Conservation (phyloP, 2,797 vertebrate genomes). For the Hoplostethus mediterraneus region DNA sequence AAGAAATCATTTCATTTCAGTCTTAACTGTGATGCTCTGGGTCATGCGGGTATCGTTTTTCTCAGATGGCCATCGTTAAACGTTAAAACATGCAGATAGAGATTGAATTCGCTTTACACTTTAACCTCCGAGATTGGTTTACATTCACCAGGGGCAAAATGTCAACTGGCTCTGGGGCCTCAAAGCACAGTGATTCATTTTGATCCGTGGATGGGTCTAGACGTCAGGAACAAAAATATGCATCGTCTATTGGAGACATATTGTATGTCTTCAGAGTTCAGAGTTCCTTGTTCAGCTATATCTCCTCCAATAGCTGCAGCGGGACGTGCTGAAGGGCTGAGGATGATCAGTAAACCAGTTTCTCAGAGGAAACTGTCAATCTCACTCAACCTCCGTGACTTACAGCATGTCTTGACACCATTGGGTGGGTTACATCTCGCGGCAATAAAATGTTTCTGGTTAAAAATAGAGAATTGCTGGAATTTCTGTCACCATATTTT, state of each 20-base stretch:
- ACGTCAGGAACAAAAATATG: conserved; percentile 30
- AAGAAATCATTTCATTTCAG: not conserved
- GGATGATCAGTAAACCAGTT: conserved; percentile 20
- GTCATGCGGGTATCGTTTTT: conserved; percentile 11
- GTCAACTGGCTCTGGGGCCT: not conserved
- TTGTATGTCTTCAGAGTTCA: not conserved
- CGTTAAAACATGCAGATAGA: conserved; percentile 30
- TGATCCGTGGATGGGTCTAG: conserved; percentile 24
- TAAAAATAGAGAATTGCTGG: conserved; percentile 64
- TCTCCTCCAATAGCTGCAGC: no score
- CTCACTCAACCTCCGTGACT: conserved; percentile 11
- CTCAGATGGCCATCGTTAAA: conserved; percentile 21
- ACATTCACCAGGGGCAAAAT: conserved; percentile 8
- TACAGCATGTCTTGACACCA: conserved; percentile 26
- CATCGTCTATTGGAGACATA: not conserved
- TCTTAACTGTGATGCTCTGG: not conserved
- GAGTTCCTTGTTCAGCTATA: no score
- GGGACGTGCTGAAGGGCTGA: not conserved
- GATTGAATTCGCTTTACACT: conserved; percentile 16
- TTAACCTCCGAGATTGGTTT: conserved; percentile 22
- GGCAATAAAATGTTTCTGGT: conserved; percentile 63
- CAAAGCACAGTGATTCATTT: conserved; percentile 18
- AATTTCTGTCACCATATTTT: conserved; percentile 68
- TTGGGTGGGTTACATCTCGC: conserved; percentile 47
- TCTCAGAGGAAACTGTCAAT: not conserved